Evolutionary conservation across 2,113 vertebrate species (phyloP).

Genomic region (Spermophilus dauricus): DNA sequence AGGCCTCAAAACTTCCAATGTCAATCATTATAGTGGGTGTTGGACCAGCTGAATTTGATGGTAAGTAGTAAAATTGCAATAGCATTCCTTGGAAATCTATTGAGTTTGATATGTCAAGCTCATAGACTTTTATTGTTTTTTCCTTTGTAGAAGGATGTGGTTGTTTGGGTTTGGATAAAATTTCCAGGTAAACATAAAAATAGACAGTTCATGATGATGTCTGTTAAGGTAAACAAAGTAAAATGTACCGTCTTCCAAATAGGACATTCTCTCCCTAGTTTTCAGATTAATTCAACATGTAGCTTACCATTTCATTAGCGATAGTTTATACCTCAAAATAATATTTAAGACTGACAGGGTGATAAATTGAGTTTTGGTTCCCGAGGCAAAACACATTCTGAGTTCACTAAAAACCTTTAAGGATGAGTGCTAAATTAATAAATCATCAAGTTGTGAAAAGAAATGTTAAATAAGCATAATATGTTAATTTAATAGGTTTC

Average conservation of each 20-base stretch:
- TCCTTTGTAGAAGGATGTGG: neutral
- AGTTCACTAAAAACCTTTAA: conserved; percentile 43
- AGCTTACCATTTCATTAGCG: conserved; percentile 21
- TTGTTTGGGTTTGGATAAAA: neutral
- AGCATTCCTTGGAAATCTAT: neutral
- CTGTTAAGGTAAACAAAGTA: neutral
- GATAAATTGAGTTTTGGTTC: conserved; percentile 52
- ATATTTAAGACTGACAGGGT: neutral
- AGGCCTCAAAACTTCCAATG: conserved; percentile 97
- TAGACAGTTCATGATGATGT: neutral
- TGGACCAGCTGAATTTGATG: conserved; percentile 97
- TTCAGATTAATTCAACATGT: conserved; percentile 3
- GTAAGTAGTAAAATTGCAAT: conserved; percentile 86
- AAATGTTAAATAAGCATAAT: conserved; percentile 21
- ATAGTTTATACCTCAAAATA: conserved; percentile 31
- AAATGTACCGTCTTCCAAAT: neutral
- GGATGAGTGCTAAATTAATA: conserved; percentile 40
- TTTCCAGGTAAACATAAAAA: neutral
- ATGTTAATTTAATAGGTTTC: conserved; percentile 38
- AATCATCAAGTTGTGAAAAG: conserved; percentile 15
- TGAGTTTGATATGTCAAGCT: neutral
- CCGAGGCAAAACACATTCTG: conserved; percentile 7
- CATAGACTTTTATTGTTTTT: neutral
- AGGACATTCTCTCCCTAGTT: neutral
- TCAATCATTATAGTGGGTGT: conserved; percentile 98